A percentile compares a stretch with the other conserved stretches of the same genome.
These are phyloP conservation scores for Hydrozoanthus gracilis DNA, from an alignment of 92 coral and sea anemone genomes.

Conservation along the genomic window DNA sequence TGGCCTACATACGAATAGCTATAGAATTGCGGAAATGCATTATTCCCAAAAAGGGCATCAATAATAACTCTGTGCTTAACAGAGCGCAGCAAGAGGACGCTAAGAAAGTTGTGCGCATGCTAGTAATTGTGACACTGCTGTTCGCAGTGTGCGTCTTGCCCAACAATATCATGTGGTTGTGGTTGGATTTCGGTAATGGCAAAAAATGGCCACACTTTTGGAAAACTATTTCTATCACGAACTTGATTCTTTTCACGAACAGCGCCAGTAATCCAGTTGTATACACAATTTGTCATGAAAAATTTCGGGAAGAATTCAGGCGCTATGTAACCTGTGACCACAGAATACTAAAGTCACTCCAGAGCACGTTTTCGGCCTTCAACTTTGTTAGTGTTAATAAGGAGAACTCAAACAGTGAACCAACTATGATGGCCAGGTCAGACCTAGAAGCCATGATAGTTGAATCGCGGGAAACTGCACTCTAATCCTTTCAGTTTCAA, in stretches of 20 bases:
- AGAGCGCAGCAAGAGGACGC: slow-evolving; percentile 91
- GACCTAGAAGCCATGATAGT: slow-evolving; percentile 6
- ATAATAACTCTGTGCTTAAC: slow-evolving; percentile 73
- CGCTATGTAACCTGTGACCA: slow-evolving; percentile 72
- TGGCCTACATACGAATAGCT: slow-evolving; percentile 81
- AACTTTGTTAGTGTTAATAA: slow-evolving; percentile 1
- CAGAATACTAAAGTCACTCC: slow-evolving; percentile 58
- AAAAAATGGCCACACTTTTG: slow-evolving; percentile 69
- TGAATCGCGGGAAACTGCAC: slow-evolving; percentile 43
- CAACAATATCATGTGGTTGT: slow-evolving; percentile 94
- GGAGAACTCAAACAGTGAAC: slow-evolving; percentile 41
- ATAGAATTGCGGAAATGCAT: slow-evolving; percentile 76
- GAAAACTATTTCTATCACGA: slow-evolving; percentile 83
- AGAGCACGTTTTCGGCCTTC: slow-evolving; percentile 6
- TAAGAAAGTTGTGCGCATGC: slow-evolving; percentile 94
- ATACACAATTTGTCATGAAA: slow-evolving; percentile 97
- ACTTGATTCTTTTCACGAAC: slow-evolving; percentile 90
- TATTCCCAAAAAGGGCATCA: slow-evolving; percentile 49
- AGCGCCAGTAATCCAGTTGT: slow-evolving; percentile 96
- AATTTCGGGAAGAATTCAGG: slow-evolving; percentile 89
- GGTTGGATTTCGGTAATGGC: slow-evolving; percentile 95
- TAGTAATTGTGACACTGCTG: slow-evolving; percentile 87
- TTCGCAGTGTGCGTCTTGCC: slow-evolving; percentile 95
- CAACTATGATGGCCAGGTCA: not conserved
- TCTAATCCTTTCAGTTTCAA: not conserved